Conservation (phyloP, 2,888 invertebrate genomes). For the Tricholauxania praeusta region DNA sequence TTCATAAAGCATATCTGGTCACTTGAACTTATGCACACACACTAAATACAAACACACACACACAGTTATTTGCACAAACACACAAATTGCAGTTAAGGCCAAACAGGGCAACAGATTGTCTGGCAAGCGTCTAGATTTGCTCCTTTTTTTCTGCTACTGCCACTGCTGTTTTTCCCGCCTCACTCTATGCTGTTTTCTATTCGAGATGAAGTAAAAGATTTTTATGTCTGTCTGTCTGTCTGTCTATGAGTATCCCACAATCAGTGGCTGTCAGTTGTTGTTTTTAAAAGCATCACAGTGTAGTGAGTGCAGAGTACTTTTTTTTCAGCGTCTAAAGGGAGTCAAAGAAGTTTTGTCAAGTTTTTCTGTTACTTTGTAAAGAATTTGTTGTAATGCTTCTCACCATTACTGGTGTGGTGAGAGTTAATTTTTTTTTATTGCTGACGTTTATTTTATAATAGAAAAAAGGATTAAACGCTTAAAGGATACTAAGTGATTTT, state of each 20-base stretch:
- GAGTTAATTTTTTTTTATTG: neutral
- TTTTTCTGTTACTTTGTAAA: no score
- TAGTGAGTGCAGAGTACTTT: neutral
- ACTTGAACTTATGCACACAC: conserved; percentile 13
- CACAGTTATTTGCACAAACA: conserved; percentile 3
- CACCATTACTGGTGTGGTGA: no score
- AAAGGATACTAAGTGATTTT: conserved; percentile 3
- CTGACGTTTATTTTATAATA: neutral
- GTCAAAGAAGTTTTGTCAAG: no score
- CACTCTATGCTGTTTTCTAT: neutral
- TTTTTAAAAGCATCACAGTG: neutral
- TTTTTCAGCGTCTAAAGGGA: neutral
- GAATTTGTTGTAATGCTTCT: no score
- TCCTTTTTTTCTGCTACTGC: neutral
- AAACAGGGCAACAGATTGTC: conserved; percentile 30
- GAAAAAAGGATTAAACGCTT: conserved; percentile 15
- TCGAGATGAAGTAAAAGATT: conserved; percentile 15
- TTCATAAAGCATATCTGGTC: conserved; percentile 13
- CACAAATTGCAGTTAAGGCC: conserved; percentile 1
- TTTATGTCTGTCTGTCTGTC: conserved; percentile 19
- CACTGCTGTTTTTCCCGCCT: neutral
- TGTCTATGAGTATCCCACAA: neutral
- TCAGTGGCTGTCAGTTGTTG: neutral
- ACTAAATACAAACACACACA: conserved; percentile 14
- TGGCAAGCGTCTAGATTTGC: conserved; percentile 26